phyloP scores from a whole-genome alignment of 2,888 invertebrate species.

The Meandrusa payeni region DNA sequence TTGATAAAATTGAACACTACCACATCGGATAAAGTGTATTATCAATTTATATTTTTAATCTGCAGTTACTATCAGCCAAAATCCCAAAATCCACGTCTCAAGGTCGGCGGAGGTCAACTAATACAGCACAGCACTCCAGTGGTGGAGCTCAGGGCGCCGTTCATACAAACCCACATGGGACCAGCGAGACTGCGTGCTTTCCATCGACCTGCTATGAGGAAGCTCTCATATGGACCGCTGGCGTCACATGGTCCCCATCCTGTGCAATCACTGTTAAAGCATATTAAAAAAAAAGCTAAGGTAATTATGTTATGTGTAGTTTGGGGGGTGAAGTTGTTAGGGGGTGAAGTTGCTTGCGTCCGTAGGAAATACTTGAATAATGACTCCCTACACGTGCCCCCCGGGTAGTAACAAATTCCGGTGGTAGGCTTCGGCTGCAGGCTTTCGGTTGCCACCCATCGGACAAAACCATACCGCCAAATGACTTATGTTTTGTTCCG shows the following conservation, averaged over 20 bases:
- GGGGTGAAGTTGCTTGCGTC: too few species aligned
- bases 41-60: too few species aligned
- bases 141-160: conserved; percentile 95
- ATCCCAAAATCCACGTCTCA: conserved; percentile 89
- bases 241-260: conserved; percentile 88
- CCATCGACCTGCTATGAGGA: conserved; percentile 94
- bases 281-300: conserved; percentile 95
- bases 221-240: conserved; percentile 91
- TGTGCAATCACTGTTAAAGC: conserved; percentile 92
- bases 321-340: too few species aligned
- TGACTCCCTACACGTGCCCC: too few species aligned
- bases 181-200: conserved; percentile 88
- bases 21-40: too few species aligned
- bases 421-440: too few species aligned
- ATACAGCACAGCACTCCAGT: conserved; percentile 99
- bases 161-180: conserved; percentile 97
- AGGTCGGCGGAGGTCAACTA: conserved; percentile 94
- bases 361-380: too few species aligned
- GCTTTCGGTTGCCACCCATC: too few species aligned
- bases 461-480: too few species aligned
- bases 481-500: too few species aligned
- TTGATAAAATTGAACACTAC: too few species aligned
- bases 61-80: conserved; percentile 96
- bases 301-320: conserved; percentile 57
- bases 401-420: too few species aligned